These are phyloP conservation scores for Elephantulus edwardii DNA, from an alignment of 2,113 vertebrate genomes.

Conservation along the genomic window DNA sequence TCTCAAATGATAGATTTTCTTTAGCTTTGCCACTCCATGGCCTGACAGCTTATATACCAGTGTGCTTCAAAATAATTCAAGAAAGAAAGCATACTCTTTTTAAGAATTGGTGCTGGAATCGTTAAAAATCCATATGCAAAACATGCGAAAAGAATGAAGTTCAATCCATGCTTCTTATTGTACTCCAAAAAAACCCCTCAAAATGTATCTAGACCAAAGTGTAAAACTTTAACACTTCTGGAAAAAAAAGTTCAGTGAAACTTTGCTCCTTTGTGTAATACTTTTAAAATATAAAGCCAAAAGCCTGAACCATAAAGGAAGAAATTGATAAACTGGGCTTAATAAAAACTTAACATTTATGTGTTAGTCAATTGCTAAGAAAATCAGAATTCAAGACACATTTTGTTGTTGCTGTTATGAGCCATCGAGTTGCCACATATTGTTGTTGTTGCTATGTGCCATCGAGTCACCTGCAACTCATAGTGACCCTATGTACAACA, in stretches of 20 bases:
- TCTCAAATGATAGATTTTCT: conserved; percentile 12
- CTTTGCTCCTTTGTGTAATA: neutral
- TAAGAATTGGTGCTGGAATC: neutral
- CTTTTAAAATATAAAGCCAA: neutral
- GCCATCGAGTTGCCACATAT: too few relatives aligned
- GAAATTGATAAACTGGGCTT: neutral
- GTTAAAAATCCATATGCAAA: neutral
- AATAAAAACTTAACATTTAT: neutral
- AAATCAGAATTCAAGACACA: neutral
- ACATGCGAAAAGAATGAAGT: neutral
- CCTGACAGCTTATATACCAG: neutral
- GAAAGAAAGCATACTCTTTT: neutral
- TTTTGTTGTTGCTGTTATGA: too few relatives aligned
- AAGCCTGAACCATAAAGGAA: neutral
- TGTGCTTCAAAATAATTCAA: neutral
- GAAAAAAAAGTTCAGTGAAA: neutral
- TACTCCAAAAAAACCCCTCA: conserved; percentile 1
- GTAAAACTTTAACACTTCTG: neutral
- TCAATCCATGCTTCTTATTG: neutral
- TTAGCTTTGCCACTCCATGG: neutral
- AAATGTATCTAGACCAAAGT: neutral
- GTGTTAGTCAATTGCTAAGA: neutral
- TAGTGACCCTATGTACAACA: too few relatives aligned
- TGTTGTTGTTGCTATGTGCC: too few relatives aligned
- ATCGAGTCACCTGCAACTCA: too few relatives aligned